These are phyloP conservation scores for Holacanthus passer DNA, from an alignment of 2,113 vertebrate genomes.

Conservation along the genomic window DNA sequence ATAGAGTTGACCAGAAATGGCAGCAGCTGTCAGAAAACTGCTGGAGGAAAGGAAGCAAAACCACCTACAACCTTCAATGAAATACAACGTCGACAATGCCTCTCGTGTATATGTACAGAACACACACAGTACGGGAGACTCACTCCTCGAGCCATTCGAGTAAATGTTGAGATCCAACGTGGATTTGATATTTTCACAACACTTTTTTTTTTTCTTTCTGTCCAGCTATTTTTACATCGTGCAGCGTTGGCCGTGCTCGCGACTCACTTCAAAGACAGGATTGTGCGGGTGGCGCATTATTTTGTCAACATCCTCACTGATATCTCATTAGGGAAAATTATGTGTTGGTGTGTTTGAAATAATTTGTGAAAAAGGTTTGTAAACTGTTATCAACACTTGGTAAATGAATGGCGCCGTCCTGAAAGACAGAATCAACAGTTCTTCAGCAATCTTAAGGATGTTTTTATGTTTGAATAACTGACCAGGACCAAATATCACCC, in stretches of 20 bases:
- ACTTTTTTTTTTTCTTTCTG: slow-evolving; percentile 14
- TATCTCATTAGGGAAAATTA: slow-evolving; percentile 39
- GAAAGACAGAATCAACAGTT: slow-evolving; percentile 3
- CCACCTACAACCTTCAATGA: slow-evolving; percentile 45
- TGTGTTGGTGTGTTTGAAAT: slow-evolving; percentile 24
- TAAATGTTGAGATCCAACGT: slow-evolving; percentile 10
- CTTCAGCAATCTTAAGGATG: not conserved
- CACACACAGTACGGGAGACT: not conserved
- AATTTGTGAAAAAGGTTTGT: slow-evolving; percentile 36
- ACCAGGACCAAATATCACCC: not conserved
- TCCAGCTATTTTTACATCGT: slow-evolving; percentile 8
- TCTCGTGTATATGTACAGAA: not conserved
- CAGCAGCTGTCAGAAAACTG: slow-evolving; percentile 56
- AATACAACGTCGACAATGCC: slow-evolving; percentile 31
- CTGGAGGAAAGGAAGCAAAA: slow-evolving; percentile 56
- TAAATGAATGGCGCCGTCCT: slow-evolving; percentile 8
- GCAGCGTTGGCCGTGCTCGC: slow-evolving; percentile 1
- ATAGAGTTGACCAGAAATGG: slow-evolving; percentile 53
- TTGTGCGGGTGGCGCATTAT: slow-evolving; percentile 30
- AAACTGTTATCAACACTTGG: slow-evolving; percentile 26
- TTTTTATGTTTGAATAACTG: not conserved
- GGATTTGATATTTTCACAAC: slow-evolving; percentile 10
- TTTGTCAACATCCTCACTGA: slow-evolving; percentile 38
- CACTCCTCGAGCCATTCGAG: slow-evolving; percentile 2
- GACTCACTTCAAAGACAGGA: slow-evolving; percentile 30